Evolutionary conservation across 2,888 invertebrate genomes (phyloP), one percentile per base, ranked within the genome.

Genomic region (Limnephilus marmoratus): DNA sequence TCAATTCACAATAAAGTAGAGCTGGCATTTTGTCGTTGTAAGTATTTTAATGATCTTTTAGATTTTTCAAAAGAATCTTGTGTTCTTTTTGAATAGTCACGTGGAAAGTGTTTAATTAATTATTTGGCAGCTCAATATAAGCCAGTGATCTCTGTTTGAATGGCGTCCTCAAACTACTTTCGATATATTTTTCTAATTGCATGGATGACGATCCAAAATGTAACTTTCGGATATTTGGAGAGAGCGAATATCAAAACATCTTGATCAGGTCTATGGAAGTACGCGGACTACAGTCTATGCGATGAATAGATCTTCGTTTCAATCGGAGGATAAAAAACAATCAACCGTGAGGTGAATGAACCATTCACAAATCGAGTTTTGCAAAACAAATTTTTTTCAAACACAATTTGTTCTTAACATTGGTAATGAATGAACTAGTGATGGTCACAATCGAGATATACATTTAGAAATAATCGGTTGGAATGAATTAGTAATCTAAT

Each of bases 121-220:
- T 24, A 68, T 24, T 68, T 68, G 11, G 68, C 68, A 9, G 68
- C 68, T 68, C 24, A 68, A 68, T 68, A 68, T n/a, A 24, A 68
- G 9, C 68, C 68, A 68, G n/a, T n/a, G 9, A 24, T 68, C 24
- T 68, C 9, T 24, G 68, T 9, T 68, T 7, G 68, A 24, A n/a
- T 24, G 24, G 68, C 68, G n/a, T 68, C 68, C 68, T 68, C 68
- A 68, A 9, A 68, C 24, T n/a, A 68, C 68, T 68, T 68, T 68
- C 68, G 68, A 68, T 68, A 68, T 68, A 68, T 68, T 68, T 68
- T 68, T 68, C 68, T 68, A 68, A 68, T 68, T 68, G n/a, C 68
- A 68, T n/a, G 24, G n/a, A 68, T 68, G 68, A 68, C 68, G 68
- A 68, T 68, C 68, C 68, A 68, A 68, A 68, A 68, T 68, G 68